Conservation (phyloP, 1,140 invertebrate species). For the Sinella curviseta region DNA sequence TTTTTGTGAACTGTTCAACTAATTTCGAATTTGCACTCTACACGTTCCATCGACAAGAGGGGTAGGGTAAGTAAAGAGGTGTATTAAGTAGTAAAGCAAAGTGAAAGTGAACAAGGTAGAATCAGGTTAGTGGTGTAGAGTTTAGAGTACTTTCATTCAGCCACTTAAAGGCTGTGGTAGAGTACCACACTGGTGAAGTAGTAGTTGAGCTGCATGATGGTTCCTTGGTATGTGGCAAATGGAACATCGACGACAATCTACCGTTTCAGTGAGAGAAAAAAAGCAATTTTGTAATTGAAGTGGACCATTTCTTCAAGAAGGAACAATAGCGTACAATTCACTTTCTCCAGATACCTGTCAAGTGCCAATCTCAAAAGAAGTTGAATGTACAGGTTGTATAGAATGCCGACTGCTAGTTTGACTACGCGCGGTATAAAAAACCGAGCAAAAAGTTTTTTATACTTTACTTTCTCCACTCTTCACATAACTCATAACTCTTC, state of each 20-base stretch:
- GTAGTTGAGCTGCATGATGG: background rate
- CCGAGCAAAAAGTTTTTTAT: too few species aligned
- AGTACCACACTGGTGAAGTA: too few species aligned
- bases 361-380: conserved; percentile 11
- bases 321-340: background rate
- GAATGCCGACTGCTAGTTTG: too few species aligned
- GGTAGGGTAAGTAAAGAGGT: background rate
- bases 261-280: background rate
- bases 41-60: background rate
- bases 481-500: too few species aligned
- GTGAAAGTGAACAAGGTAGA: background rate
- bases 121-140: background rate
- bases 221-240: background rate
- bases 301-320: background rate
- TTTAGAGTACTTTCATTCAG: background rate
- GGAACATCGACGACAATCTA: background rate
- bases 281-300: conserved; percentile 22
- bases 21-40: background rate
- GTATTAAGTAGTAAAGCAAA: too few species aligned
- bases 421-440: too few species aligned
- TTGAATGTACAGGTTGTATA: too few species aligned
- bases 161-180: too few species aligned
- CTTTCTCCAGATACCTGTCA: conserved; percentile 4
- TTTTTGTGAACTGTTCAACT: background rate
- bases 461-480: too few species aligned